These are phyloP conservation scores for Leptopterna dolabrata DNA, from an alignment of 2,888 invertebrate species.

Conservation along the genomic window DNA sequence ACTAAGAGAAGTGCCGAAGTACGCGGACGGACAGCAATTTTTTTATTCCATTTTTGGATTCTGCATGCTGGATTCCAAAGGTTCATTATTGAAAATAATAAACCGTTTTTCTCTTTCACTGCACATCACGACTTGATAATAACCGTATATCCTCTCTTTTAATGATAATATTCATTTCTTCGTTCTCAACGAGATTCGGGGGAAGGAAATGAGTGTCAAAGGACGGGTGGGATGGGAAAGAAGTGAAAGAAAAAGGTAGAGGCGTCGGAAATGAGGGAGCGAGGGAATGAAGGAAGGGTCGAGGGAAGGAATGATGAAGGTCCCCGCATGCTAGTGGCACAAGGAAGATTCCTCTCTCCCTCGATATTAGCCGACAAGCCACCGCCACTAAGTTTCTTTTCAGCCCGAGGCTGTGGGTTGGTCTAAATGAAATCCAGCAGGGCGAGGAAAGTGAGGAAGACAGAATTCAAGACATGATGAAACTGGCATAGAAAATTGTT, in stretches of 20 bases:
- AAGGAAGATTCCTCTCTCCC: neutral
- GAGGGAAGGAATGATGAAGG: slow-evolving; percentile 17
- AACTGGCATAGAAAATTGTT: neutral
- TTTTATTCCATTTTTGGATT: too few species aligned
- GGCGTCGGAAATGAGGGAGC: neutral
- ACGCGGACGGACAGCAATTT: too few species aligned
- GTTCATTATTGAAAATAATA: too few species aligned
- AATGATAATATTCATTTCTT: neutral
- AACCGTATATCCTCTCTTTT: neutral
- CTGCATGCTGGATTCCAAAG: too few species aligned
- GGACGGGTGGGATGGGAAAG: neutral
- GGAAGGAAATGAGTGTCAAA: neutral
- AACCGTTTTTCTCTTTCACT: too few species aligned
- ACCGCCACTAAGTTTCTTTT: neutral
- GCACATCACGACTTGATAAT: neutral
- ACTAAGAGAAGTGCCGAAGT: too few species aligned
- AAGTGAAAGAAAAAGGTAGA: neutral
- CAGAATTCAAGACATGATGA: neutral
- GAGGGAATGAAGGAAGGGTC: neutral
- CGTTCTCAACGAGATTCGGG: neutral
- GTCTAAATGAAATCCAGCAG: slow-evolving; percentile 5
- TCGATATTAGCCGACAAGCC: neutral
- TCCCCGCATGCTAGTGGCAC: neutral
- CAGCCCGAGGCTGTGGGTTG: neutral
- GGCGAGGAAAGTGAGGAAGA: neutral